Evolutionary conservation across 2,888 invertebrate genomes (phyloP).

Genomic region (Plemyria rubiginata): DNA sequence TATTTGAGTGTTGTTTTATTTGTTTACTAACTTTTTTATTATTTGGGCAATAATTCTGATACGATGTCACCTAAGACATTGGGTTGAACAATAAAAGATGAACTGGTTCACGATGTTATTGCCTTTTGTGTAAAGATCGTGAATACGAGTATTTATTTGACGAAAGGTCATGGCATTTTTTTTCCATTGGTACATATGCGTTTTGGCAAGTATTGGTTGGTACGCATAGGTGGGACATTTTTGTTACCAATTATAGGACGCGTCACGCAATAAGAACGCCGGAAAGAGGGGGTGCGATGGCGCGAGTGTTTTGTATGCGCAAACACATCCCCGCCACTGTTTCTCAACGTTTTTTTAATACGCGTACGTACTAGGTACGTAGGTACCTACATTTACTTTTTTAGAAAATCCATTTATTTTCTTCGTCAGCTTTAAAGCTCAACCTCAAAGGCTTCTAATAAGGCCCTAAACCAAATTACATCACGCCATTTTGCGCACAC

Average conservation of each 20-base stretch:
- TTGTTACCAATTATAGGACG: too few relatives aligned
- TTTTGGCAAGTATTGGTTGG: too few relatives aligned
- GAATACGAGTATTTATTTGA: slow-evolving; percentile 2
- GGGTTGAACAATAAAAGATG: not conserved
- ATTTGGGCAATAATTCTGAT: slow-evolving; percentile 21
- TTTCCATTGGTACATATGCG: not conserved
- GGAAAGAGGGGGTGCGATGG: too few relatives aligned
- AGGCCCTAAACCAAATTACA: slow-evolving; percentile 2
- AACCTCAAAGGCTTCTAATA: not conserved
- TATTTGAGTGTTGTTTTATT: slow-evolving; percentile 39
- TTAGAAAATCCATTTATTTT: not conserved
- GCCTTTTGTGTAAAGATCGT: slow-evolving; percentile 8
- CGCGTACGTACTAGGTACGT: too few relatives aligned
- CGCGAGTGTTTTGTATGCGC: too few relatives aligned
- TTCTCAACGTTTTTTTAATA: too few relatives aligned
- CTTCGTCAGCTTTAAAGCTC: not conserved
- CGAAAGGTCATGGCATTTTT: not conserved
- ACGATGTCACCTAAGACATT: not conserved
- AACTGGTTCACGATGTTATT: slow-evolving; percentile 6
- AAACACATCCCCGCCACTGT: too few relatives aligned
- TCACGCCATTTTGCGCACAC: slow-evolving; percentile 19
- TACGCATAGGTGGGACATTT: too few relatives aligned
- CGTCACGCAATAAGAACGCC: too few relatives aligned
- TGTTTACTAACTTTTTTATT: slow-evolving; percentile 31
- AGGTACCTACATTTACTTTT: too few relatives aligned